A percentile compares a stretch with the other conserved stretches of the same genome.
Evolutionary conservation across 2,888 invertebrate species (phyloP).

Genomic region (Melanotus villosus): DNA sequence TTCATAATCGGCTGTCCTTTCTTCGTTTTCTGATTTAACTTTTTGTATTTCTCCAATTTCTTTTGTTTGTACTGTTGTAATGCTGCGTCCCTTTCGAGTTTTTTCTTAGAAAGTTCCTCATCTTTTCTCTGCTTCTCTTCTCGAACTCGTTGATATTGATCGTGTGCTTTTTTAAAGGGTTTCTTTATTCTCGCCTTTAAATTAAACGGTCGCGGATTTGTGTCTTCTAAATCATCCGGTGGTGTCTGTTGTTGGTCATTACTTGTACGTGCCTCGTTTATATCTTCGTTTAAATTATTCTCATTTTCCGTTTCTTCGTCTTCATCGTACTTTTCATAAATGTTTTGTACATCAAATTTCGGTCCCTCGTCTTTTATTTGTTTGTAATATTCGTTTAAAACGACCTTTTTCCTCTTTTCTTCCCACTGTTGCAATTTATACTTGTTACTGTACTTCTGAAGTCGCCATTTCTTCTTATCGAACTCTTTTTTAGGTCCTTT

Average conservation of each 20-base stretch:
- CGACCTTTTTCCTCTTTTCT: constrained; percentile 73
- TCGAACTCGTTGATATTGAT: constrained; percentile 71
- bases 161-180: constrained; percentile 71
- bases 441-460: constrained; percentile 80
- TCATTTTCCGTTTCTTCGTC: constrained; percentile 51
- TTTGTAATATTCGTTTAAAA: constrained; percentile 73
- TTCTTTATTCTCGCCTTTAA: constrained; percentile 55
- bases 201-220: constrained; percentile 24
- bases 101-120: constrained; percentile 69
- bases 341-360: constrained; percentile 69
- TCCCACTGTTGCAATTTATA: constrained; percentile 80
- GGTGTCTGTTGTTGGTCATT: too few relatives aligned
- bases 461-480: constrained; percentile 77
- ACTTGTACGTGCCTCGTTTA: not conserved
- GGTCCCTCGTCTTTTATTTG: constrained; percentile 67
- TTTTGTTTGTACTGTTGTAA: constrained; percentile 78
- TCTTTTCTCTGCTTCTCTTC: constrained; percentile 71
- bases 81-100: constrained; percentile 75
- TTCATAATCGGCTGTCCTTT: constrained; percentile 92
- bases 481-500: constrained; percentile 71
- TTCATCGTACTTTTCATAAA: constrained; percentile 67
- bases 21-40: constrained; percentile 82
- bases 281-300: constrained; percentile 51
- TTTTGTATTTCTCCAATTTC: constrained; percentile 79
- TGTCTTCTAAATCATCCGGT: not conserved